Base-by-base conservation (phyloP, 2,113 vertebrate genomes). In the Tapirus terrestris region DNA sequence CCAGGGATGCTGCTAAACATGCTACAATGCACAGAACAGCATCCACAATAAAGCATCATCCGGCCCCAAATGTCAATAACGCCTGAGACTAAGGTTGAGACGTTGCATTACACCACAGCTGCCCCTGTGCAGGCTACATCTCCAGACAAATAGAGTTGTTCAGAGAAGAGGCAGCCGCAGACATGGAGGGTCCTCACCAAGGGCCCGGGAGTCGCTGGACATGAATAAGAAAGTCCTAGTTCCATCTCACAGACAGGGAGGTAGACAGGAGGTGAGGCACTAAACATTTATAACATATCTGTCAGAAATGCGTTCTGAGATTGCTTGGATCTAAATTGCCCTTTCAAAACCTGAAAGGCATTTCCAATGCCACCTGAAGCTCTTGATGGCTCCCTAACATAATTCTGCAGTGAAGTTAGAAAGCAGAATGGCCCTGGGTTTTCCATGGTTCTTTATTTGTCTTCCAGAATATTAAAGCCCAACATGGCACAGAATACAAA, bases 251-350 rank as follows among this genome's bases (percentile, higher is more conserved):
- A 27, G 81, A 27, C 48, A 10, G 48, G 96, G 97, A 31, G 65
- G 45, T 0, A 3, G 48, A 20, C 3, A 6, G 73, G 72, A 82
- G 79, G 56, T 0, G 9, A 51, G 2, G 79, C 31, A 25, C 29
- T 36, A 83, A 76, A 67, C 81, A 94, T 0, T 53, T 16, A 1
- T 29, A 25, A 2, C 21, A 0, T 0, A 4, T 0, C 12, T 0
- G 23, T 63, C 10, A 87, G 95, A 31, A 97, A 96, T 2, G 0
- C 31, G 33, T 97, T 98, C 68, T 17, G 53, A 86, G 90, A 92
- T 14, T 83, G 97, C 96, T 29, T 86, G 65, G 13, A 7, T 85
- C 48, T 4, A 11, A 90, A 90, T 1, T 56, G 85, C 63, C 98
- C 98, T 39, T 97, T 79, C 0, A 91, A 98, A 93, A 94, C 2